phyloP scores from a whole-genome alignment of 2,113 vertebrate species.

The Mirounga angustirostris region DNA sequence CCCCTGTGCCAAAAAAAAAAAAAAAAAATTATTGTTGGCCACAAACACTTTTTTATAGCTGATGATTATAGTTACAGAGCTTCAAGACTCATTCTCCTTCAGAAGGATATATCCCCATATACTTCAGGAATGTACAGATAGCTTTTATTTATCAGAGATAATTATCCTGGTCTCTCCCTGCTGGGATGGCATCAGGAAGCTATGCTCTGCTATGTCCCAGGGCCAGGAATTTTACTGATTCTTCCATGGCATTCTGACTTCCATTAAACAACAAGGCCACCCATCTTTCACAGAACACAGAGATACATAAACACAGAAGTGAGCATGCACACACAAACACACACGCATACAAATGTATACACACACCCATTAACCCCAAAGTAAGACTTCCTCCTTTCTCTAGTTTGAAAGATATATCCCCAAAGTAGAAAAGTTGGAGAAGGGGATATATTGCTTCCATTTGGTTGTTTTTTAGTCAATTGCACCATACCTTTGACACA shows the following conservation, averaged over 20 bases:
- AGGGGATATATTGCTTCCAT: not conserved
- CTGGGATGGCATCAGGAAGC: not conserved
- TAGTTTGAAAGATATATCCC: not conserved
- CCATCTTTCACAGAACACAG: constrained; percentile 52
- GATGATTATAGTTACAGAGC: constrained; percentile 22
- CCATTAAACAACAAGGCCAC: constrained; percentile 69
- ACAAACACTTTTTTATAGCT: constrained; percentile 42
- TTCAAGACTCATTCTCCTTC: constrained; percentile 32
- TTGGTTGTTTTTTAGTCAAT: not conserved
- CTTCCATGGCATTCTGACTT: constrained; percentile 58
- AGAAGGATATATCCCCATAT: not conserved
- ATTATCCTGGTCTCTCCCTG: not conserved
- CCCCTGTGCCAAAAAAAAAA: not conserved
- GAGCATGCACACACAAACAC: not conserved
- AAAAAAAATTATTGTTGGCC: not conserved
- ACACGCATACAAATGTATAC: not conserved
- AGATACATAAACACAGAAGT: not conserved
- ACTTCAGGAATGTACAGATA: not conserved
- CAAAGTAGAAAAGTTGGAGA: not conserved
- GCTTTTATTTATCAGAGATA: constrained; percentile 26
- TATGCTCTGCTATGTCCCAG: not conserved
- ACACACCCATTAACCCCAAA: not conserved
- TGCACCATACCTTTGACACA: not conserved
- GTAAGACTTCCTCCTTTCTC: not conserved
- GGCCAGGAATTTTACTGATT: not conserved